Conservation (phyloP, 1,140 invertebrate species). For the Dendroctonus valens region DNA sequence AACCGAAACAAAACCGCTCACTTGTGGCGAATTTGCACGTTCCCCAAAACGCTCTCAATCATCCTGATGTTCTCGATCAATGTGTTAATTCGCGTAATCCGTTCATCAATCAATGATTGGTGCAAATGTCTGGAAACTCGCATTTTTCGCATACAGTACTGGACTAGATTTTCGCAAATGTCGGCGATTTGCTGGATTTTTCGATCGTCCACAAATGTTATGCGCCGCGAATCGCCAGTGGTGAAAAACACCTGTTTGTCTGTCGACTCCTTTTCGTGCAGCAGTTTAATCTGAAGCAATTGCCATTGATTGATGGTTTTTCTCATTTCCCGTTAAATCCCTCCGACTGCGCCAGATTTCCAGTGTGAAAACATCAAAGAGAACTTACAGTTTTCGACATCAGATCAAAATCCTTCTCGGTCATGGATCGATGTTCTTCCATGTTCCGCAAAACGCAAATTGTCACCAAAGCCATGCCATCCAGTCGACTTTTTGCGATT, state of each 20-base stretch:
- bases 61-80: constrained; percentile 14
- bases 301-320: not conserved
- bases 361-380: constrained; percentile 1
- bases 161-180: constrained; percentile 7
- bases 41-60: constrained; percentile 9
- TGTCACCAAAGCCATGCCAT: constrained; percentile 28
- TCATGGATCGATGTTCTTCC: constrained; percentile 2
- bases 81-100: constrained; percentile 6
- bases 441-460: constrained; percentile 20
- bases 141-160: not conserved
- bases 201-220: constrained; percentile 12
- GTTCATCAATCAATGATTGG: not conserved
- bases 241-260: constrained; percentile 20
- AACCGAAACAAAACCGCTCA: too few species aligned
- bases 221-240: constrained; percentile 3
- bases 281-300: constrained; percentile 5
- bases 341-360: too few species aligned
- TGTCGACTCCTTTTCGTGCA: constrained; percentile 8
- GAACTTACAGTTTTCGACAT: constrained; percentile 25
- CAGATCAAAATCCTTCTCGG: constrained; percentile 18
- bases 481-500: constrained; percentile 23
- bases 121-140: not conserved
- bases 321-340: too few species aligned
- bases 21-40: constrained; percentile 6
- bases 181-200: constrained; percentile 14